Evolutionary conservation across 2,797 vertebrate genomes (phyloP), one percentile per base, ranked within the genome.

Genomic region (Prionace glauca): DNA sequence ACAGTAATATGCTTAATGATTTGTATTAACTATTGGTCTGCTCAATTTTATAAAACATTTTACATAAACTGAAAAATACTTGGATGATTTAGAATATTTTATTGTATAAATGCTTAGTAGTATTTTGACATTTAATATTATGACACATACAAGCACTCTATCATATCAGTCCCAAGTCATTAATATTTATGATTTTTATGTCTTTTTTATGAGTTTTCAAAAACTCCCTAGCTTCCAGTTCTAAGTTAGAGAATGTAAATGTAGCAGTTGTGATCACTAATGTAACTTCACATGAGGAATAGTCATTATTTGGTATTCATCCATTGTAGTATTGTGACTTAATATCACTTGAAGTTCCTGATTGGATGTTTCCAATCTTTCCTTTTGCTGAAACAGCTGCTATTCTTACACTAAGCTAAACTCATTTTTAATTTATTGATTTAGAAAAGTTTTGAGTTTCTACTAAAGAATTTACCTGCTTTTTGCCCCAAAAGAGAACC

Each of bases 131-230:
- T 24, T 95, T 95, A 56, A 74, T 77, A 74, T 95, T 50, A 72
- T 50, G 92, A 77, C 45, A 56, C 36, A 95, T 74, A n/a, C 71
- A 95, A 32, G 29, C 29, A 56, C 24, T 95, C 93, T 77, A 74
- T 95, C 93, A 74, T 29, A 74, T 95, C 93, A 74, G 93, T 94
- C 93, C 45, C 93, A 95, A 77, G 93, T 45, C 29, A 77, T 95
- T 72, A 77, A 77, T 95, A 95, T 60, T 95, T 95, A 95, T 77
- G 71, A 22, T 56, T 12, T 95, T 95, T 56, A 56, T 77, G 45
- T n/a, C 41, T 77, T 95, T 74, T 95, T 95, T 60, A 94, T 94
- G 93, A 95, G 93, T 95, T 95, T 95, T 60, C 56, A 95, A 56
- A 94, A 95, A 74, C 45, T 94, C 71, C 93, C 71, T 36, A 74